Evolutionary conservation across 2,113 vertebrate genomes (phyloP).

Genomic region (Gymnobelideus leadbeateri): DNA sequence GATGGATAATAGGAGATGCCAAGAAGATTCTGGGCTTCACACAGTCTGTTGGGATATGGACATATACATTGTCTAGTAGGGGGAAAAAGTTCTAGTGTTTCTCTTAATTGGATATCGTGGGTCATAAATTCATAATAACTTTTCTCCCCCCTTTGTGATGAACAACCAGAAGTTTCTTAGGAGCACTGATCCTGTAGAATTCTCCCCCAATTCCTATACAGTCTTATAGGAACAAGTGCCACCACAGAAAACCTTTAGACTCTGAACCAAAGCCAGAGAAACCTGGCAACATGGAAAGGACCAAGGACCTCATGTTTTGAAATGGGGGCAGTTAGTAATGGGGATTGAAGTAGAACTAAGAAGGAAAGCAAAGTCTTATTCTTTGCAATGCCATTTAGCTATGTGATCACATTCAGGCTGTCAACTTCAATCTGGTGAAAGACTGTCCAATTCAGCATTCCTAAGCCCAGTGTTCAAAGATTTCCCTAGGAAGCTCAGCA

Average conservation of each 20-base stretch:
- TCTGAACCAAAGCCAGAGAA: constrained; percentile 45
- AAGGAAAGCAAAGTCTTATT: constrained; percentile 3
- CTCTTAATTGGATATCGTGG: constrained; percentile 34
- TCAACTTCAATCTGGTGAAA: constrained; percentile 30
- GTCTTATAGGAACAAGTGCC: constrained; percentile 8
- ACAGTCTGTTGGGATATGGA: constrained; percentile 7
- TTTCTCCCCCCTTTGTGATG: neutral
- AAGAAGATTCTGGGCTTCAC: constrained; percentile 50
- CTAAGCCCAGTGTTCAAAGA: constrained; percentile 38
- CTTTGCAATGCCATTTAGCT: constrained; percentile 44
- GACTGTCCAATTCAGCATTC: neutral
- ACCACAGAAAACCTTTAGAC: constrained; percentile 12
- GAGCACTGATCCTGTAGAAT: constrained; percentile 25
- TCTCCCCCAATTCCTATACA: constrained; percentile 50
- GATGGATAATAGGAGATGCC: constrained; percentile 17
- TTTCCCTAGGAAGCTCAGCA: constrained; percentile 37
- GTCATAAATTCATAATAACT: neutral
- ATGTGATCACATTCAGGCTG: constrained; percentile 24
- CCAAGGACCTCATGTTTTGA: constrained; percentile 37
- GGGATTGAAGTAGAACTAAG: constrained; percentile 39
- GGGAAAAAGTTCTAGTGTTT: constrained; percentile 45
- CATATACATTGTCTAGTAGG: constrained; percentile 40
- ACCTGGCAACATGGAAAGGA: constrained; percentile 41
- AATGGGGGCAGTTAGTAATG: constrained; percentile 50
- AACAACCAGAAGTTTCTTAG: neutral